Evolutionary conservation across 2,888 invertebrate genomes (phyloP).

Genomic region (Eupithecia vulgata): DNA sequence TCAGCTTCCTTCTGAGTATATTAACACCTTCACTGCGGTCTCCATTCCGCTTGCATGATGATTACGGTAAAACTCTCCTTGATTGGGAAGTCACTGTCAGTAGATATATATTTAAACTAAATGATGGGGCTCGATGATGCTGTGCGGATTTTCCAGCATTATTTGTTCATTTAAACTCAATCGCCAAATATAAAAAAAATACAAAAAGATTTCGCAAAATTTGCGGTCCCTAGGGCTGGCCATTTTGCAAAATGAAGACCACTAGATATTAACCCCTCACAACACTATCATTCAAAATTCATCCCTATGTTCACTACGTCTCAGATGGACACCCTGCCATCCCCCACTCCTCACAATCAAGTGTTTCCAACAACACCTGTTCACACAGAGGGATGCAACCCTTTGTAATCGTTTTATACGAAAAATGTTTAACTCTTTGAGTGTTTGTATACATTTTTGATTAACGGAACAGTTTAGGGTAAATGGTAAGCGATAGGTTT

Average conservation of each 20-base stretch:
- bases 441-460: slow-evolving; percentile 33
- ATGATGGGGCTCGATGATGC: too few relatives aligned
- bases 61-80: too few relatives aligned
- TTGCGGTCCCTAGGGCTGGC: background rate
- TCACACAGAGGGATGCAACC: slow-evolving; percentile 40
- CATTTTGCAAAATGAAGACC: slow-evolving; percentile 2
- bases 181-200: background rate
- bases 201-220: background rate
- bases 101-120: too few relatives aligned
- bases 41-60: too few relatives aligned
- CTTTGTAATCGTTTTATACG: slow-evolving; percentile 64
- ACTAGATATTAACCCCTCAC: background rate
- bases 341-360: slow-evolving; percentile 14
- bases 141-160: too few relatives aligned
- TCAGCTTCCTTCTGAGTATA: too few relatives aligned
- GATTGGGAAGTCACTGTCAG: too few relatives aligned
- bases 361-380: slow-evolving; percentile 21
- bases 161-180: background rate
- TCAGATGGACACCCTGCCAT: slow-evolving; percentile 23
- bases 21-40: too few relatives aligned
- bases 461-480: slow-evolving; percentile 17
- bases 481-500: background rate
- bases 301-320: slow-evolving; percentile 11
- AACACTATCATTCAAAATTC: slow-evolving; percentile 10
- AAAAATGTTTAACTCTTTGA: slow-evolving; percentile 51